Conservation (phyloP, 2,888 invertebrate species). For the Cinara cedri region DNA sequence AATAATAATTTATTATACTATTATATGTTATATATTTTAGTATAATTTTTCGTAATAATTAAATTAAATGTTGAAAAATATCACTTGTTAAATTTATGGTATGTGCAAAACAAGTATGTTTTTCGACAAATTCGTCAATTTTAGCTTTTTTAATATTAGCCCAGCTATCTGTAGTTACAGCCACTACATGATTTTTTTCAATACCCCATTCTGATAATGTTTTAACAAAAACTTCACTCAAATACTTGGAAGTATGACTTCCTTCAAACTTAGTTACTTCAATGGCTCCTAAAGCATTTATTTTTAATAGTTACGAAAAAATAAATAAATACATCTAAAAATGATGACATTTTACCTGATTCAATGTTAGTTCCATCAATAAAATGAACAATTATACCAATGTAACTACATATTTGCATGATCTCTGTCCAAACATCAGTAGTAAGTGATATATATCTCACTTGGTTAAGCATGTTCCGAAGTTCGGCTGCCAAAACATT, state of each 20-base stretch:
- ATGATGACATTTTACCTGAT: slow-evolving; percentile 25
- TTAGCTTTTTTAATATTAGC: slow-evolving; percentile 61
- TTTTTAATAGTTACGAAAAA: background rate
- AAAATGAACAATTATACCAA: slow-evolving; percentile 61
- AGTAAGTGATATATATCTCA: slow-evolving; percentile 57
- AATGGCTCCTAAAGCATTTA: slow-evolving; percentile 58
- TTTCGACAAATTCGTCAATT: slow-evolving; percentile 61
- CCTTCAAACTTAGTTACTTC: slow-evolving; percentile 62
- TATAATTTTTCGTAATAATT: too few species aligned
- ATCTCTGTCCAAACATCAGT: slow-evolving; percentile 61
- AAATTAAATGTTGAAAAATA: too few species aligned
- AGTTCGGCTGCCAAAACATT: slow-evolving; percentile 14
- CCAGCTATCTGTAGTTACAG: slow-evolving; percentile 60
- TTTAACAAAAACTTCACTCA: slow-evolving; percentile 60
- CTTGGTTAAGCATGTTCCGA: slow-evolving; percentile 13
- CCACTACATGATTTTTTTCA: slow-evolving; percentile 60
- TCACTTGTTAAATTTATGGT: slow-evolving; percentile 62
- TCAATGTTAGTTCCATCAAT: slow-evolving; percentile 55
- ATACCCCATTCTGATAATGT: slow-evolving; percentile 61
- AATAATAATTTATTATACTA: too few species aligned
- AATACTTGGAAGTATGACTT: slow-evolving; percentile 62
- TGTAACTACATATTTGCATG: slow-evolving; percentile 61
- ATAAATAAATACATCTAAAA: slow-evolving; percentile 21
- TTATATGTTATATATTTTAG: too few species aligned
- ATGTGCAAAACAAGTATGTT: slow-evolving; percentile 62